phyloP scores from a whole-genome alignment of 2,888 invertebrate species.

The Phaedon cochleariae region DNA sequence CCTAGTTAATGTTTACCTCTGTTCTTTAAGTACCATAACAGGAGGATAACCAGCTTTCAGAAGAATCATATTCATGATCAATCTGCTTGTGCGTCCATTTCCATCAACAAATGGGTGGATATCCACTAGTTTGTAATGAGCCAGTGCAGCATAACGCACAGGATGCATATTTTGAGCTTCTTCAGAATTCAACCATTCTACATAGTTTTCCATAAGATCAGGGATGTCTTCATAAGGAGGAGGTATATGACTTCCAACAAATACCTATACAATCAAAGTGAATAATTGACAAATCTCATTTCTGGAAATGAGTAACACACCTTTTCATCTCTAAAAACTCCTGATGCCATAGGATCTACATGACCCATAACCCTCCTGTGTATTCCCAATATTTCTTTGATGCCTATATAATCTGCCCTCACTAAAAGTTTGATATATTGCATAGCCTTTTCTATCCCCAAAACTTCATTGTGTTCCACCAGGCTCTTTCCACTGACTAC shows the following conservation, averaged over 20 bases:
- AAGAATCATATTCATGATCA: conserved; percentile 95
- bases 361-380: conserved; percentile 93
- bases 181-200: conserved; percentile 93
- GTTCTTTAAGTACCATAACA: conserved; percentile 90
- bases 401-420: conserved; percentile 78
- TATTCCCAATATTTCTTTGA: conserved; percentile 90
- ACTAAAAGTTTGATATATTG: conserved; percentile 87
- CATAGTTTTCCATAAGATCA: conserved; percentile 84
- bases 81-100: conserved; percentile 93
- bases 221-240: conserved; percentile 86
- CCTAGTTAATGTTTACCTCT: conserved; percentile 61
- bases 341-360: conserved; percentile 93
- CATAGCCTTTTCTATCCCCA: conserved; percentile 94
- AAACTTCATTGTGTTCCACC: conserved; percentile 95
- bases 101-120: conserved; percentile 98
- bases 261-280: conserved; percentile 67
- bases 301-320: too few species aligned
- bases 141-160: conserved; percentile 88
- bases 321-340: conserved; percentile 86
- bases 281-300: neutral
- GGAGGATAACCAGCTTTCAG: conserved; percentile 97
- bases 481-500: conserved; percentile 91
- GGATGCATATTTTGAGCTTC: conserved; percentile 72
- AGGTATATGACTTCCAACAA: conserved; percentile 94
- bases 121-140: conserved; percentile 95